phyloP scores from a whole-genome alignment of 1,140 invertebrate genomes.

The Mycetomoellerius zeteki region DNA sequence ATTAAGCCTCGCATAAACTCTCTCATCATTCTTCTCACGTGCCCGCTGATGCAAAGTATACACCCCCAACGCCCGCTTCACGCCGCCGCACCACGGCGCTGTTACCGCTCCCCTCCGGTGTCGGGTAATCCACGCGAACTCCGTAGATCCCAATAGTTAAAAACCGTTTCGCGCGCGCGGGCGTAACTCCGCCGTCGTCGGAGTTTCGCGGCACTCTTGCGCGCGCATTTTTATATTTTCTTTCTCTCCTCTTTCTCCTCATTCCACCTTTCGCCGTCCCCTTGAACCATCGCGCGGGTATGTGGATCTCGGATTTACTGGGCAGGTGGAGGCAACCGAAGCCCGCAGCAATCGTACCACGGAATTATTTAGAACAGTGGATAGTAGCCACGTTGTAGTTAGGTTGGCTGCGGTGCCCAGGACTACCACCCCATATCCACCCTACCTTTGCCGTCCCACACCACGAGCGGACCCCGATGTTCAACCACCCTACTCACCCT shows the following conservation, averaged over 20 bases:
- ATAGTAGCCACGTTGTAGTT: constrained; percentile 83
- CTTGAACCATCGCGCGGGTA: constrained; percentile 59
- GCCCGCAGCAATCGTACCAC: constrained; percentile 83
- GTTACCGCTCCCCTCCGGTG: background rate
- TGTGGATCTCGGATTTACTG: constrained; percentile 74
- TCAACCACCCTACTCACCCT: constrained; percentile 70
- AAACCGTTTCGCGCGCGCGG: constrained; percentile 60
- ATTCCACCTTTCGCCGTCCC: constrained; percentile 65
- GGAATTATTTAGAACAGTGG: constrained; percentile 85
- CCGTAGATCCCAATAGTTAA: constrained; percentile 68
- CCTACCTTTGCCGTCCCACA: constrained; percentile 76
- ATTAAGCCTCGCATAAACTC: constrained; percentile 64
- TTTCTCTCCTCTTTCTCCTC: constrained; percentile 57
- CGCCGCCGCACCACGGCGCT: constrained; percentile 3
- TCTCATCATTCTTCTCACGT: constrained; percentile 70
- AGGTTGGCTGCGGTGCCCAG: constrained; percentile 83
- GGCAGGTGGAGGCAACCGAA: constrained; percentile 80
- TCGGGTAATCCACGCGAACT: constrained; percentile 62
- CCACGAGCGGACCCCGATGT: constrained; percentile 71
- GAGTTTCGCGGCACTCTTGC: constrained; percentile 23
- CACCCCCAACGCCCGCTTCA: constrained; percentile 41
- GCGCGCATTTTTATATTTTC: constrained; percentile 30
- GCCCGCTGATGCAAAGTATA: constrained; percentile 68
- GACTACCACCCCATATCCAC: constrained; percentile 79
- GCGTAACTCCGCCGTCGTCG: constrained; percentile 44